Conservation (phyloP, 2,888 invertebrate species). For the Zaprionus lineosus region DNA sequence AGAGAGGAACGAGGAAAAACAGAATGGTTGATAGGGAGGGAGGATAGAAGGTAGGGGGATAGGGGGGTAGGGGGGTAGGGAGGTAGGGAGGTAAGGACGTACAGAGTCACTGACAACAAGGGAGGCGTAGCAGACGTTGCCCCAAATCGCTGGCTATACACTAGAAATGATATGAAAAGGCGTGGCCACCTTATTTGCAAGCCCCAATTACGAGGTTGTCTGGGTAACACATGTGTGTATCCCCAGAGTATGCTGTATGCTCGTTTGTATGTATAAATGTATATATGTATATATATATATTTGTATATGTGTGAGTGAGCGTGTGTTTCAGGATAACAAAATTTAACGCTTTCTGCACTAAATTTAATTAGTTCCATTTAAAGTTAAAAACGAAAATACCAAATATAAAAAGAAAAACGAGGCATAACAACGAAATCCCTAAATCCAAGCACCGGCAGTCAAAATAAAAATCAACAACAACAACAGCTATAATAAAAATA, state of each 20-base stretch:
- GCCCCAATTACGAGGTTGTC: slow-evolving; percentile 52
- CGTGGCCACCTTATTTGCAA: slow-evolving; percentile 28
- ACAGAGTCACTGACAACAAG: no score
- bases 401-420: neutral
- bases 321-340: slow-evolving; percentile 38
- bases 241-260: neutral
- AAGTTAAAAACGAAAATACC: slow-evolving; percentile 28
- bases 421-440: no score
- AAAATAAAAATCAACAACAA: slow-evolving; percentile 23
- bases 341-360: slow-evolving; percentile 59
- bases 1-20: neutral
- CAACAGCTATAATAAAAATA: slow-evolving; percentile 11
- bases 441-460: slow-evolving; percentile 27
- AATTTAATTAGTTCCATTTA: slow-evolving; percentile 77
- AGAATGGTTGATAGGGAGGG: neutral
- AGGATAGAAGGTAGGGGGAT: neutral
- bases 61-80: neutral
- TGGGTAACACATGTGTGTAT: slow-evolving; percentile 4
- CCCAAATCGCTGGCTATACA: slow-evolving; percentile 19
- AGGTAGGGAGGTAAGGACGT: neutral
- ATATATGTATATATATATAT: neutral
- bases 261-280: neutral
- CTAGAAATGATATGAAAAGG: slow-evolving; percentile 31
- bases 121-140: slow-evolving; percentile 3
- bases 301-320: slow-evolving; percentile 4